These are phyloP conservation scores for Streptopelia turtur DNA, from an alignment of 2,797 vertebrate species.

Conservation along the genomic window DNA sequence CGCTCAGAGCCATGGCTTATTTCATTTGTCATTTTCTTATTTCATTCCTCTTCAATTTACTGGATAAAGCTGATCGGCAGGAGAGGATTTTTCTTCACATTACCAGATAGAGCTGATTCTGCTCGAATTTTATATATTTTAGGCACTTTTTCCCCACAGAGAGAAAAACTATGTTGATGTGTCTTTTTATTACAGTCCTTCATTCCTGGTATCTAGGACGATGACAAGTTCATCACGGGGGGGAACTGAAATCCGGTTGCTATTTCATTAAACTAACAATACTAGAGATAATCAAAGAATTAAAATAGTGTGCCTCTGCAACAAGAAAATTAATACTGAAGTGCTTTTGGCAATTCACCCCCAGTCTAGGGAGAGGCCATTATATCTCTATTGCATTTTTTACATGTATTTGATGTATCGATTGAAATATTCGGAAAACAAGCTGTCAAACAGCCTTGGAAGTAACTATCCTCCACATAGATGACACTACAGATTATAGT, in stretches of 20 bases:
- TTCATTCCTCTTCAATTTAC: background rate
- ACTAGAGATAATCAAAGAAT: slow-evolving; percentile 4
- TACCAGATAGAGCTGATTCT: background rate
- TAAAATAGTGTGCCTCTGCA: background rate
- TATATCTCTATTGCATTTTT: background rate
- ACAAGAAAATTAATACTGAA: background rate
- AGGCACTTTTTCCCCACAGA: background rate
- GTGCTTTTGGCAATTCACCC: background rate
- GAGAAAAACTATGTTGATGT: background rate
- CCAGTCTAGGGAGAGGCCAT: background rate
- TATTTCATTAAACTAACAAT: background rate
- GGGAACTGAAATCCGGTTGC: background rate
- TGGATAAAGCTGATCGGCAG: background rate
- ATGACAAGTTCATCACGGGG: background rate
- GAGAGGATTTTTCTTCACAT: background rate
- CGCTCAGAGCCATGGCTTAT: fast-evolving
- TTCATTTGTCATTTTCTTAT: background rate
- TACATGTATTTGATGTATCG: background rate
- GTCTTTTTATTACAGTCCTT: background rate
- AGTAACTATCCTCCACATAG: background rate
- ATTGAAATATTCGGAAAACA: background rate
- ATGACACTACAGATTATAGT: background rate
- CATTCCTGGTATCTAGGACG: background rate
- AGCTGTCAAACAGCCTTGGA: background rate
- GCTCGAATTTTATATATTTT: background rate